A percentile compares a stretch with the other conserved stretches of the same genome.
Evolutionary conservation across 1,140 invertebrate genomes (phyloP).

Genomic region (Drosophila burlai): DNA sequence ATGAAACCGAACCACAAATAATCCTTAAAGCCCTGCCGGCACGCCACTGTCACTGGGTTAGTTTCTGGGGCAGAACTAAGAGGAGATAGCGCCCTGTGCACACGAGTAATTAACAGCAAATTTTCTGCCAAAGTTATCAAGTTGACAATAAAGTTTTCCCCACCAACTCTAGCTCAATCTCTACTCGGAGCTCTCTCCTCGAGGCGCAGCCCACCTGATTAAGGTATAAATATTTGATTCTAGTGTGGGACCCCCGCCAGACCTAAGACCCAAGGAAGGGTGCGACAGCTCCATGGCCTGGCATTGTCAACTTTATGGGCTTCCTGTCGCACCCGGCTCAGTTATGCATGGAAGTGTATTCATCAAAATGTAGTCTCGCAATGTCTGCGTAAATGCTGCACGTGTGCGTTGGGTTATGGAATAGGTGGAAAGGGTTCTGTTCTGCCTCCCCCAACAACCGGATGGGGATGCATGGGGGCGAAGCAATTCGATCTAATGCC

Average conservation of each 20-base stretch:
- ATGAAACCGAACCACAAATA: conserved; percentile 44
- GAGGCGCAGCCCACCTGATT: conserved; percentile 53
- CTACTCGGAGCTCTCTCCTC: conserved; percentile 4
- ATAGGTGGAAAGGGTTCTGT: conserved; percentile 1
- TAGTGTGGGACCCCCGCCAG: conserved; percentile 50
- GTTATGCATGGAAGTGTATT: conserved; percentile 60
- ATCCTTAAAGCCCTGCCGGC: conserved; percentile 36
- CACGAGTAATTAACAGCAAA: conserved; percentile 76
- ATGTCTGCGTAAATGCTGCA: conserved; percentile 38
- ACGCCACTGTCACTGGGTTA: conserved; percentile 12
- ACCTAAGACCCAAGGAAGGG: conserved; percentile 12
- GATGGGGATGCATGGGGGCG: not conserved
- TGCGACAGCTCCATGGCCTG: conserved; percentile 40
- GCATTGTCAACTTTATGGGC: conserved; percentile 80
- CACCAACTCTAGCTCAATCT: conserved; percentile 10
- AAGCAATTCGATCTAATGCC: conserved; percentile 47
- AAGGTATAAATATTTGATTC: conserved; percentile 78
- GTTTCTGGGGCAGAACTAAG: conserved; percentile 3
- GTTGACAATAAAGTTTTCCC: conserved; percentile 67
- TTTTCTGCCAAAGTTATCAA: conserved; percentile 67
- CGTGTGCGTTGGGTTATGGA: conserved; percentile 15
- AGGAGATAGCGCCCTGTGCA: conserved; percentile 21
- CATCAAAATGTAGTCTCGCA: conserved; percentile 62
- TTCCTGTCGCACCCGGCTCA: conserved; percentile 38
- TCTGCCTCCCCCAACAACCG: not conserved